Conservation (phyloP, 2,113 vertebrate species). For the Cranoglanis bouderius region DNA sequence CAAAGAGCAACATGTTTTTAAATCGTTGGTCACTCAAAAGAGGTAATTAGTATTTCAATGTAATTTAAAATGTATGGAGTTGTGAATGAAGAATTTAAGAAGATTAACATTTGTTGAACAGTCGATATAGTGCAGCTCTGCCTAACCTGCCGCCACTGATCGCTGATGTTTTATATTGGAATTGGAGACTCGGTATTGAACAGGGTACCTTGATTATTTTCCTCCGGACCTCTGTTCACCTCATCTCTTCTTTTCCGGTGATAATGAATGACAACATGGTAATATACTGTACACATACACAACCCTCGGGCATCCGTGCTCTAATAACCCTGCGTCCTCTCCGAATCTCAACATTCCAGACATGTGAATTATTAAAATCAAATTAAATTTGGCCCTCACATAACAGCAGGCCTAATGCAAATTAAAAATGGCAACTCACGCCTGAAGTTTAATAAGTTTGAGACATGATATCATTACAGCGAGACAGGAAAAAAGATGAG, state of each 20-base stretch:
- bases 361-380: slow-evolving; percentile 78
- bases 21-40: not conserved
- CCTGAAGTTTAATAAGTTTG: slow-evolving; percentile 72
- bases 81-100: not conserved
- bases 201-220: slow-evolving; percentile 31
- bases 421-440: slow-evolving; percentile 73
- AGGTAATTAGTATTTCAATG: not conserved
- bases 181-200: slow-evolving; percentile 31
- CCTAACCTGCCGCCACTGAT: not conserved
- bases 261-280: slow-evolving; percentile 62
- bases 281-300: slow-evolving; percentile 55
- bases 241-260: slow-evolving; percentile 53
- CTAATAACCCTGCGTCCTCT: slow-evolving; percentile 67
- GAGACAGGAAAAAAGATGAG: slow-evolving; percentile 45
- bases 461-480: slow-evolving; percentile 65
- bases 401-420: slow-evolving; percentile 72
- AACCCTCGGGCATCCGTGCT: slow-evolving; percentile 62
- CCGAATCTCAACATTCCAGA: slow-evolving; percentile 69
- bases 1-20: not conserved
- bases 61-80: not conserved
- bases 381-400: slow-evolving; percentile 76
- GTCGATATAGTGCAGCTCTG: not conserved
- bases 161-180: slow-evolving; percentile 26
- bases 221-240: slow-evolving; percentile 54
- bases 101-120: not conserved